Evolutionary conservation across 2,888 invertebrate species (phyloP).

Genomic region (Stenodera caucasica): DNA sequence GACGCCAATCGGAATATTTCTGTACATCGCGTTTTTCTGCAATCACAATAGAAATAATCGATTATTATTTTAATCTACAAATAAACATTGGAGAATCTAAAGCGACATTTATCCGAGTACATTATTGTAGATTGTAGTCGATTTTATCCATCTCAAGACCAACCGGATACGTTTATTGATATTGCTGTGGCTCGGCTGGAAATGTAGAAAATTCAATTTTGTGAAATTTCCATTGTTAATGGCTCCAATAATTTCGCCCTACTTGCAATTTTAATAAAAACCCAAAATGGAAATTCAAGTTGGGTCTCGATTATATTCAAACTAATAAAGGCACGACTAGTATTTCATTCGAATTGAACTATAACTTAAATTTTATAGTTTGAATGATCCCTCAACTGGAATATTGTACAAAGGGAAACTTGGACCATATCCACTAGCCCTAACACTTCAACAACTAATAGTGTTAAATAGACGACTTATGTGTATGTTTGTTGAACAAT

Average conservation of each 20-base stretch:
- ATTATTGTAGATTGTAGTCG: background rate
- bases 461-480: background rate
- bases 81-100: constrained; percentile 4
- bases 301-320: background rate
- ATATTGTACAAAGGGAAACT: background rate
- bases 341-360: background rate
- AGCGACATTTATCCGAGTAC: background rate
- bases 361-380: background rate
- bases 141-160: constrained; percentile 13
- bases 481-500: background rate
- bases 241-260: too few species aligned
- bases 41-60: constrained; percentile 24
- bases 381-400: background rate
- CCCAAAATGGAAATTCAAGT: too few species aligned
- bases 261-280: too few species aligned
- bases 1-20: constrained; percentile 63
- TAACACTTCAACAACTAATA: background rate
- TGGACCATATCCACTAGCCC: background rate
- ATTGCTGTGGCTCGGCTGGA: constrained; percentile 9
- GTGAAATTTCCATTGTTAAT: too few species aligned
- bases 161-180: constrained; percentile 4
- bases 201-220: constrained; percentile 6
- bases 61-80: too few species aligned
- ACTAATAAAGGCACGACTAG: background rate
- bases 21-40: constrained; percentile 49